Conservation (phyloP, 2,888 invertebrate genomes). For the Archips xylosteana region DNA sequence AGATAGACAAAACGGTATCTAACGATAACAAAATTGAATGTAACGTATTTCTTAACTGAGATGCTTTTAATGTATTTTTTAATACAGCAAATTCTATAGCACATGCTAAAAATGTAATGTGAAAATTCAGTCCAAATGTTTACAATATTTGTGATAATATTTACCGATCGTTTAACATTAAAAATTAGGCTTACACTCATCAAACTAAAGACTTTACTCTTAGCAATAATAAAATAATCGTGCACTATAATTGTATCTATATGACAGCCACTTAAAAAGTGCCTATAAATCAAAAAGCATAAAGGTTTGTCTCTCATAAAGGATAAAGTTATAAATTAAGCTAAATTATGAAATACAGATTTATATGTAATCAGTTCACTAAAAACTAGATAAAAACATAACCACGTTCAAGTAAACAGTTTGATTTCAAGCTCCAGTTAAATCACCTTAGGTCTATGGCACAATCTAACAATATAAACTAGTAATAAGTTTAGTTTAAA, state of each 20-base stretch:
- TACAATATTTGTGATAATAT: conserved; percentile 81
- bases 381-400: conserved; percentile 34
- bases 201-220: conserved; percentile 55
- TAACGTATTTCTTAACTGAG: conserved; percentile 42
- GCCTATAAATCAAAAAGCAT: conserved; percentile 70
- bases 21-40: conserved; percentile 23
- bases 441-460: conserved; percentile 66
- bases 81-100: conserved; percentile 48
- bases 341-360: conserved; percentile 50
- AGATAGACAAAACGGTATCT: conserved; percentile 46
- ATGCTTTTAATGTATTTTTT: conserved; percentile 47
- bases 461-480: conserved; percentile 72
- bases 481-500: conserved; percentile 58
- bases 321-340: conserved; percentile 54
- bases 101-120: conserved; percentile 50
- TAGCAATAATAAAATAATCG: conserved; percentile 63
- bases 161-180: conserved; percentile 68
- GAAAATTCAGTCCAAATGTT: conserved; percentile 75
- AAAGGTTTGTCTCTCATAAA: conserved; percentile 59
- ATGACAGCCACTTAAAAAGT: conserved; percentile 75
- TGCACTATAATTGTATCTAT: conserved; percentile 63
- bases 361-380: conserved; percentile 34
- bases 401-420: conserved; percentile 51
- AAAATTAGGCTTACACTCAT: conserved; percentile 69
- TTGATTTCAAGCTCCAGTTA: conserved; percentile 60